Percentiles rank a stretch among this genome's conserved stretches.
phyloP scores from a whole-genome alignment of 2,888 invertebrate genomes.

The Holacanthella duospinosa region DNA sequence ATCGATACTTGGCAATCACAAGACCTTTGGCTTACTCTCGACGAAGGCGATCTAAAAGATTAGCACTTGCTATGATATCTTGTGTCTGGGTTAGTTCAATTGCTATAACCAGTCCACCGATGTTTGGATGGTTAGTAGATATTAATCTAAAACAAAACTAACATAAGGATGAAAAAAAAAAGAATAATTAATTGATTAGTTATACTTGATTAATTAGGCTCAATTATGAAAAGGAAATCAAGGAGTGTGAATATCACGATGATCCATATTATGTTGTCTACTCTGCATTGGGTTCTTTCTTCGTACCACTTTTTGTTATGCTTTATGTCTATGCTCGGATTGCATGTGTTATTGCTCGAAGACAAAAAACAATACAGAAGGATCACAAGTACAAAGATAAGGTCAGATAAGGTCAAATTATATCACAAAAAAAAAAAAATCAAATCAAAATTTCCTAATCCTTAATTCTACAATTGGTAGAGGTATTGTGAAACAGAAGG shows the following conservation, averaged over 20 bases:
- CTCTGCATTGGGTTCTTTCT: constrained; percentile 91
- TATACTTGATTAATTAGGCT: too few species aligned
- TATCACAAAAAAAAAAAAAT: neutral
- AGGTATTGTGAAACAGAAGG: neutral
- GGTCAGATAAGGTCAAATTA: neutral
- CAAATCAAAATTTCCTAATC: neutral
- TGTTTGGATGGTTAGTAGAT: constrained; percentile 73
- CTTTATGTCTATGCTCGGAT: constrained; percentile 84
- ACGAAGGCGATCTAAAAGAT: constrained; percentile 68
- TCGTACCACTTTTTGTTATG: constrained; percentile 91
- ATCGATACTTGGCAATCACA: constrained; percentile 85
- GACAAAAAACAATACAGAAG: constrained; percentile 50
- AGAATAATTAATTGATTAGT: too few species aligned
- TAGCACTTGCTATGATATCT: constrained; percentile 75
- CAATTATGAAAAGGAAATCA: neutral
- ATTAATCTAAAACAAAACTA: constrained; percentile 39
- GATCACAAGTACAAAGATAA: constrained; percentile 41
- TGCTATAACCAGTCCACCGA: constrained; percentile 84
- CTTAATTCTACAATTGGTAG: neutral
- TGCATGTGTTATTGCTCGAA: constrained; percentile 67
- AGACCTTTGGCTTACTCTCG: constrained; percentile 84
- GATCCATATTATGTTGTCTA: constrained; percentile 90
- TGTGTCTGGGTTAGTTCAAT: constrained; percentile 83
- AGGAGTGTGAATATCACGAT: constrained; percentile 75
- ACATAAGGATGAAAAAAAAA: too few species aligned